A percentile compares a stretch with the other conserved stretches of the same genome.
Evolutionary conservation across 1,140 invertebrate genomes (phyloP).

Genomic region (Idris sp.): DNA sequence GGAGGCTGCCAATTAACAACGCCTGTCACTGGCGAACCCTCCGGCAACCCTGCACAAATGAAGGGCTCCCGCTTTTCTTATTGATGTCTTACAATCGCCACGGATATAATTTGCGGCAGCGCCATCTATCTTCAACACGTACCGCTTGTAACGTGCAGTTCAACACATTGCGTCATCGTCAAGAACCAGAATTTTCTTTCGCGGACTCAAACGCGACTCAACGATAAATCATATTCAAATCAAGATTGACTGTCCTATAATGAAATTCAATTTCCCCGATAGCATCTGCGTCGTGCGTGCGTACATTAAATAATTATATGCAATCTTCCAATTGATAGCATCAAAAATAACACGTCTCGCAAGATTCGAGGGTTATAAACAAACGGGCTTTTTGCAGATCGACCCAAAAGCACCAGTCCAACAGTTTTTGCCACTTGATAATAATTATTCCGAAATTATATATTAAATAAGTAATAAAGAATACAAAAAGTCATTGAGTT

Average conservation of each 20-base stretch:
- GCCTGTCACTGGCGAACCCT: constrained; percentile 70
- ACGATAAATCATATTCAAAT: constrained; percentile 46
- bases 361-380: background rate
- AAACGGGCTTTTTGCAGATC: background rate
- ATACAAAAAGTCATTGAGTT: no score
- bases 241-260: constrained; percentile 33
- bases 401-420: no score
- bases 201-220: background rate
- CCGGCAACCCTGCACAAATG: constrained; percentile 31
- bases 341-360: constrained; percentile 9
- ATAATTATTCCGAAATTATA: no score
- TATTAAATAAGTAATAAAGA: no score
- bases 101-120: constrained; percentile 47
- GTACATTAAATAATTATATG: constrained; percentile 37
- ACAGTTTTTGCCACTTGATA: no score
- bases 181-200: constrained; percentile 15
- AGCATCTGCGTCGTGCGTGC: constrained; percentile 21
- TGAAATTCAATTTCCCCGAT: constrained; percentile 44
- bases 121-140: constrained; percentile 34
- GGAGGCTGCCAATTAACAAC: constrained; percentile 75
- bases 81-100: constrained; percentile 69
- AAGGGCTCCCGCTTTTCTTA: constrained; percentile 56
- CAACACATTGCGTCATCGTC: no score
- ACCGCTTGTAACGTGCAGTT: background rate
- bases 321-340: constrained; percentile 10